A percentile compares a stretch with the other conserved stretches of the same genome.
Evolutionary conservation across 1,140 invertebrate species (phyloP).

Genomic region (Schmidtea mediterranea): DNA sequence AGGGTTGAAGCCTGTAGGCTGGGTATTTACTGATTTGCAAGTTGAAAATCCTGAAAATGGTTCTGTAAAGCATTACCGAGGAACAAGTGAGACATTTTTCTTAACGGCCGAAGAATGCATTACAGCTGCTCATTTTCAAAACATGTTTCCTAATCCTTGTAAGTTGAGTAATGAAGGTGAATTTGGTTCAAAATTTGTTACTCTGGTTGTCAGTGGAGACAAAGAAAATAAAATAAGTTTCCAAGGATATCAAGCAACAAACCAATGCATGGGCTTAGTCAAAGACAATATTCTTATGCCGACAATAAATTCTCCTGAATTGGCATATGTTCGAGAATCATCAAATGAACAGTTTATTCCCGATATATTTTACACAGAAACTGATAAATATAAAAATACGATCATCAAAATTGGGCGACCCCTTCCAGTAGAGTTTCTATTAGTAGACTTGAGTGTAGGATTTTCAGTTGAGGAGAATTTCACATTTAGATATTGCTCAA

Average conservation of each 20-base stretch:
- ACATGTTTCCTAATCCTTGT: no score
- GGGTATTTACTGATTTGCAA: conserved; percentile 94
- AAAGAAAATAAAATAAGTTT: conserved; percentile 69
- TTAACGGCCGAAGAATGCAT: conserved; percentile 90
- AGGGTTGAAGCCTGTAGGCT: conserved; percentile 59
- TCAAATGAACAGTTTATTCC: conserved; percentile 80
- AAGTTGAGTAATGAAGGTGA: conserved; percentile 54
- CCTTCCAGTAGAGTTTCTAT: conserved; percentile 1
- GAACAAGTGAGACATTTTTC: conserved; percentile 50
- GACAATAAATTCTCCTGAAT: conserved; percentile 77
- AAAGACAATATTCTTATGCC: conserved; percentile 72
- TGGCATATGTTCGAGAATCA: conserved; percentile 82
- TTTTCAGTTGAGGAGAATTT: no score
- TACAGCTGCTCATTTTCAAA: conserved; percentile 77
- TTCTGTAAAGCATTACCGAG: conserved; percentile 49
- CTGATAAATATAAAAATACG: background rate
- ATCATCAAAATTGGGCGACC: background rate
- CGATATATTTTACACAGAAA: conserved; percentile 96
- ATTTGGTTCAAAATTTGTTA: conserved; percentile 95
- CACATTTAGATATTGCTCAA: no score
- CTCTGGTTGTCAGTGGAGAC: conserved; percentile 84
- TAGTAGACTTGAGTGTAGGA: background rate
- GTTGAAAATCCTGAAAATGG: conserved; percentile 55
- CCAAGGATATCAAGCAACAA: conserved; percentile 92
- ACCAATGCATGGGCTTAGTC: conserved; percentile 87